Evolutionary conservation across 2,113 vertebrate genomes (phyloP).

Genomic region (Romanogobio albipinnatus): DNA sequence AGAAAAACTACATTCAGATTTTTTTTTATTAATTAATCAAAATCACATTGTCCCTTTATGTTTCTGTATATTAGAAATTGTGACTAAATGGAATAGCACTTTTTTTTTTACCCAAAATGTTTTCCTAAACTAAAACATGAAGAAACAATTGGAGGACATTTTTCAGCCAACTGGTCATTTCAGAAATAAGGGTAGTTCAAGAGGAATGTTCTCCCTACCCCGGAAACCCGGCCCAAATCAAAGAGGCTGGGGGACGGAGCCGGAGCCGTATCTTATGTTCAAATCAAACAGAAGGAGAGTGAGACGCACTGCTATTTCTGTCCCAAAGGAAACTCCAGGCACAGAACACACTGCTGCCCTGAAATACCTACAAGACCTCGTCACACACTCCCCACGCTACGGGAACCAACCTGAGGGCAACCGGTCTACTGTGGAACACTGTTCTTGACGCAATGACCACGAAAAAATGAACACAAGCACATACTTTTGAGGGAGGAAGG

Average conservation of each 20-base stretch:
- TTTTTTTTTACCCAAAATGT: background rate
- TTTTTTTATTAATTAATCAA: background rate
- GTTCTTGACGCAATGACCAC: background rate
- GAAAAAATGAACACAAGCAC: constrained; percentile 29
- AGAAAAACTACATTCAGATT: background rate
- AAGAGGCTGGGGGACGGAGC: constrained; percentile 34
- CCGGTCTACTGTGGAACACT: background rate
- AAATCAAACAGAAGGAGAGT: constrained; percentile 57
- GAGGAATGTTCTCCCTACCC: constrained; percentile 59
- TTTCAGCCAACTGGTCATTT: constrained; percentile 42
- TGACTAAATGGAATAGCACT: background rate
- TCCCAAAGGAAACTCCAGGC: constrained; percentile 63
- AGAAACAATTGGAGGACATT: constrained; percentile 53
- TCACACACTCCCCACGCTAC: constrained; percentile 46
- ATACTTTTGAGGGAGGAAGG: background rate
- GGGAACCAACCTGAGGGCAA: background rate
- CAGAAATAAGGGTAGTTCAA: constrained; percentile 52
- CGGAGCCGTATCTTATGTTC: constrained; percentile 60
- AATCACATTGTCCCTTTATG: background rate
- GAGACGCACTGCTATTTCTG: constrained; percentile 58
- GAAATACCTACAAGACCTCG: constrained; percentile 61
- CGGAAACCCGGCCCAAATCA: constrained; percentile 60
- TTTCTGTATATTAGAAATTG: background rate
- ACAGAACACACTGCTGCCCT: constrained; percentile 53
- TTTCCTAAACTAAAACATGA: constrained; percentile 30